Conservation (phyloP, 2,797 vertebrate genomes). For the Yasuhikotakia modesta region DNA sequence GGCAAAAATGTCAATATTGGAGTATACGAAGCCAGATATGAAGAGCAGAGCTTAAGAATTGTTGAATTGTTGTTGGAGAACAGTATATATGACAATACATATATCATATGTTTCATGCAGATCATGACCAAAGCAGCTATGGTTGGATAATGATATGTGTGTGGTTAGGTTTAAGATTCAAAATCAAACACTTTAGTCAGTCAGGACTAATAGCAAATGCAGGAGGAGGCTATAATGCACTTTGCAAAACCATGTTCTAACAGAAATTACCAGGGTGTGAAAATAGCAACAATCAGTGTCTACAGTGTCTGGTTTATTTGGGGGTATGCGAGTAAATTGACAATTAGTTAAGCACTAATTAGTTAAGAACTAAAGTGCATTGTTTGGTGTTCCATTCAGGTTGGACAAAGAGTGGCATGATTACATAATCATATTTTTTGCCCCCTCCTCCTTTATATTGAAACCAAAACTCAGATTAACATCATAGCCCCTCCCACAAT, state of each 20-base stretch:
- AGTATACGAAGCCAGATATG: conserved; percentile 9
- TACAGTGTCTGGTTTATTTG: conserved; percentile 22
- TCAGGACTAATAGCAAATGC: conserved; percentile 56
- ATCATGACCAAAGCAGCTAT: conserved; percentile 4
- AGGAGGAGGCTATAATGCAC: conserved; percentile 46
- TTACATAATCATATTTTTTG: conserved; percentile 30
- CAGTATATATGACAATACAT: conserved; percentile 2
- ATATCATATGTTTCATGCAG: conserved; percentile 28
- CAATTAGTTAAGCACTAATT: neutral
- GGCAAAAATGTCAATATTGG: conserved; percentile 22
- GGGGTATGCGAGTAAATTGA: neutral
- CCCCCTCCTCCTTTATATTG: neutral
- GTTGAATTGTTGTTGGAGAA: neutral
- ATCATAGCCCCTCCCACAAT: neutral
- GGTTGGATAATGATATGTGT: too few species aligned
- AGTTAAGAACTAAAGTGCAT: conserved; percentile 1
- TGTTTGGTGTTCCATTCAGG: conserved; percentile 38
- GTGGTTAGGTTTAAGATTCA: conserved; percentile 14
- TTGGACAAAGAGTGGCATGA: conserved; percentile 42
- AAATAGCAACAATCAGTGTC: conserved; percentile 8
- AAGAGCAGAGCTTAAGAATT: conserved; percentile 21
- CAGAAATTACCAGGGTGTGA: neutral
- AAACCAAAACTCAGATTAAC: conserved; percentile 18
- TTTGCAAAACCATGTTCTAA: conserved; percentile 45
- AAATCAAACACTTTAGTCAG: conserved; percentile 24